Evolutionary conservation across 2,113 vertebrate genomes (phyloP), one percentile per base, ranked within the genome.

Genomic region (Lota lota): DNA sequence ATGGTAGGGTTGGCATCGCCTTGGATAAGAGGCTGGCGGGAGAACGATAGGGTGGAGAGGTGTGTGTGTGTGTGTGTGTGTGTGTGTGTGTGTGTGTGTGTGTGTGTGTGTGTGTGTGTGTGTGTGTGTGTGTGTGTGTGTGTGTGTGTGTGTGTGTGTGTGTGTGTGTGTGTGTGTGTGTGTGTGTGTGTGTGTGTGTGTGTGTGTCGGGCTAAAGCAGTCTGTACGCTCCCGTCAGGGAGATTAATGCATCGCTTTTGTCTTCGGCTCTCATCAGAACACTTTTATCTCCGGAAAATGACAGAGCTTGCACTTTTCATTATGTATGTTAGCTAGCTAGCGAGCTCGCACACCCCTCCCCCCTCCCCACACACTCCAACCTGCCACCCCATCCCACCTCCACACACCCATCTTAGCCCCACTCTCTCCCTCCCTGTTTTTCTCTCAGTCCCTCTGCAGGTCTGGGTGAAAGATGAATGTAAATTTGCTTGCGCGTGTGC

Each of bases 161-260:
- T 36, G 19, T 60, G 66, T 59, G 11, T 36, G 56, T 7, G 19
- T 68, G 12, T 40, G 4, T 16, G 36, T 24, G 24, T 33, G 24
- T 36, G 24, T 63, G 61, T 36, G 19, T 60, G 66, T 59, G 11
- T 36, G 56, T 7, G 19, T 68, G 12, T 40, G 4, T 16, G 36
- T 24, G 22, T 57, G 24, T 36, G 3, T 22, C 50, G 72, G 68
- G 79, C 88, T 86, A 79, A 83, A 88, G 78, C 77, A 83, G 5
- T 80, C 66, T 64, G 78, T 75, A 81, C 66, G 86, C 40, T 69
- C 70, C 71, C 70, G 68, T 88, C 88, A 88, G 79, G 72, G 85
- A 91, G 89, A 92, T 91, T 87, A 89, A 91, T 92, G 88, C 60
- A 77, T 76, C 40, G 73, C 89, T 87, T 90, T 91, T 92, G 90